phyloP scores from a whole-genome alignment of 2,113 vertebrate species.

The Actenoides lindsayi region DNA sequence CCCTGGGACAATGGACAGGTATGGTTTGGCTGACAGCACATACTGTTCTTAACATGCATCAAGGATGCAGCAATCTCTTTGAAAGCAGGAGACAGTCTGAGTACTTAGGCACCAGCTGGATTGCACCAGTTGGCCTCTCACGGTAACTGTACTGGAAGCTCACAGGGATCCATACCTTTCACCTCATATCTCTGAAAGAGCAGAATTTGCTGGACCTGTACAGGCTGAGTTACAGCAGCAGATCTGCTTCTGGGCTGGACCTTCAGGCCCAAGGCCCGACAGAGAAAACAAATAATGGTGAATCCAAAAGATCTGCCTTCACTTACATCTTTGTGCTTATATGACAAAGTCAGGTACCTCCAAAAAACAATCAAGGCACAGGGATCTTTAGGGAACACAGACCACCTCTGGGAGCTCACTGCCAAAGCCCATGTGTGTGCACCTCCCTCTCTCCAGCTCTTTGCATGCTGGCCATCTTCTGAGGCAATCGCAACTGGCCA shows the following conservation, averaged over 20 bases:
- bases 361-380: background rate
- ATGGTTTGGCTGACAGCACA: background rate
- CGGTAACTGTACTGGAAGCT: background rate
- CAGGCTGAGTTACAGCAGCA: background rate
- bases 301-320: background rate
- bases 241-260: background rate
- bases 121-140: background rate
- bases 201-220: background rate
- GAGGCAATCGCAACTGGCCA: background rate
- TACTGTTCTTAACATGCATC: background rate
- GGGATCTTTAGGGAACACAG: background rate
- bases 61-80: background rate
- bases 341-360: background rate
- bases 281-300: background rate
- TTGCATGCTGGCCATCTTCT: background rate
- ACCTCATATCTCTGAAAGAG: background rate
- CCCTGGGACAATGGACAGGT: fast-evolving
- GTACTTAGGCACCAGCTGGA: background rate
- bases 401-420: background rate
- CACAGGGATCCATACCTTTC: background rate
- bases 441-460: background rate
- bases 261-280: background rate
- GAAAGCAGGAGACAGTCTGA: background rate
- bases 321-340: background rate
- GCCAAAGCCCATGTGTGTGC: fast-evolving